Evolutionary conservation across 2,797 vertebrate species (phyloP).

Genomic region (Helicolenus hilgendorfi): DNA sequence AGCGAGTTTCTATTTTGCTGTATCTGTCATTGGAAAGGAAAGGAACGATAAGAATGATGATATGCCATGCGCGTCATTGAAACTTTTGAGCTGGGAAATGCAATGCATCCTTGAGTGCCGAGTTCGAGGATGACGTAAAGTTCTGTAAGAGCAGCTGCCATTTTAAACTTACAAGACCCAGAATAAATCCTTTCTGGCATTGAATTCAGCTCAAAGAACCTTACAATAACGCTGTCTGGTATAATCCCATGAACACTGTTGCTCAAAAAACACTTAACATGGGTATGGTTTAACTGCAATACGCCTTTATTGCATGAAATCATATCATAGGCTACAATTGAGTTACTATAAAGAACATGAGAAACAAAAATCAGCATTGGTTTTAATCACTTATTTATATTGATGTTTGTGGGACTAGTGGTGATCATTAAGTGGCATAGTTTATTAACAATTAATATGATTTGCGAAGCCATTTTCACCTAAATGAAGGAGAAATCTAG

Average conservation of each 20-base stretch:
- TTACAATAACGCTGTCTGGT: neutral
- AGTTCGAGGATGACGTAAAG: slow-evolving; percentile 68
- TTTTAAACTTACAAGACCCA: slow-evolving; percentile 19
- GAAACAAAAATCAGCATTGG: neutral
- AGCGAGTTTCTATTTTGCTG: slow-evolving; percentile 12
- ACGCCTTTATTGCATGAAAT: neutral
- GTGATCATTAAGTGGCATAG: neutral
- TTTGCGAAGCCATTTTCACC: neutral
- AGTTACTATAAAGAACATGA: neutral
- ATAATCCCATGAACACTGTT: slow-evolving; percentile 10
- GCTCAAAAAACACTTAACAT: neutral
- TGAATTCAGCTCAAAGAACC: slow-evolving; percentile 2
- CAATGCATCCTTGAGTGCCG: slow-evolving; percentile 39
- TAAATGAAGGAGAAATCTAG: neutral
- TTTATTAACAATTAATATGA: neutral
- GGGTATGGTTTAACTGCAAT: neutral
- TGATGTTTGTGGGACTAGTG: neutral
- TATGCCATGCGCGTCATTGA: slow-evolving; percentile 15
- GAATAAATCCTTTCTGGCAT: slow-evolving; percentile 19
- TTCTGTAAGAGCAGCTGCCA: slow-evolving; percentile 49
- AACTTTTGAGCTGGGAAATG: slow-evolving; percentile 24
- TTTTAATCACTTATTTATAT: neutral
- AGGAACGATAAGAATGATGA: slow-evolving; percentile 22
- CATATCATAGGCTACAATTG: neutral
- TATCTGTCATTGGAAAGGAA: slow-evolving; percentile 18